Evolutionary conservation across 2,797 vertebrate genomes (phyloP), one percentile per base, ranked within the genome.

Genomic region (Varecia variegata): DNA sequence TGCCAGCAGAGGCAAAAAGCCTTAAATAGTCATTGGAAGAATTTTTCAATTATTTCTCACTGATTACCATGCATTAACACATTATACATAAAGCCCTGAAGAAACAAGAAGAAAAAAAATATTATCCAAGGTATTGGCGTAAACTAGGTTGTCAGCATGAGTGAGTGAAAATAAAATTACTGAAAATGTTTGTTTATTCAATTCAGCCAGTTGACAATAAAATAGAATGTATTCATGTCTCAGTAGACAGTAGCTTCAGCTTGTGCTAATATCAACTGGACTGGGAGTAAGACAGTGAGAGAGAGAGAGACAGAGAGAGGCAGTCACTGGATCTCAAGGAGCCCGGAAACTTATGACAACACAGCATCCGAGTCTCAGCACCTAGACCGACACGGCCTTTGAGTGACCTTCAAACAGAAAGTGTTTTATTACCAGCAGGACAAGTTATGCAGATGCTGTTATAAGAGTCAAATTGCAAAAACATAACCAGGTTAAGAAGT

Each of bases 81-180:
- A 54, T 96, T 93, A 92, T 89, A 96, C 60, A 94, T 25, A 92
- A 86, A 86, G 58, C 50, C 89, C 77, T 54, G n/a, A 97, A 95
- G 88, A 97, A 95, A 98, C 18, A 77, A 87, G 18, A 76, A 25
- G 30, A 85, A 85, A 96, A 96, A 96, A 45, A 70, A 47, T 58
- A 68, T 81, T 94, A 89, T 95, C 95, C 10, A 47, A 95, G 27
- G 84, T 85, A 86, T 56, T 73, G 6, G 91, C 96, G 70, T 35
- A 89, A 91, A 96, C 85, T 90, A 90, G 30, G 68, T 95, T 96
- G 40, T 95, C 95, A 88, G 82, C 82, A 62, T 80, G 87, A 96
- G 45, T 91, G 88, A 97, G 88, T 88, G 90, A 95, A 97, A 97
- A 92, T 71, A 86, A 87, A 88, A 94, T 97, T 95, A 71, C 86